phyloP scores from a whole-genome alignment of 2,888 invertebrate genomes.

The Mimumesa dahlbomi region DNA sequence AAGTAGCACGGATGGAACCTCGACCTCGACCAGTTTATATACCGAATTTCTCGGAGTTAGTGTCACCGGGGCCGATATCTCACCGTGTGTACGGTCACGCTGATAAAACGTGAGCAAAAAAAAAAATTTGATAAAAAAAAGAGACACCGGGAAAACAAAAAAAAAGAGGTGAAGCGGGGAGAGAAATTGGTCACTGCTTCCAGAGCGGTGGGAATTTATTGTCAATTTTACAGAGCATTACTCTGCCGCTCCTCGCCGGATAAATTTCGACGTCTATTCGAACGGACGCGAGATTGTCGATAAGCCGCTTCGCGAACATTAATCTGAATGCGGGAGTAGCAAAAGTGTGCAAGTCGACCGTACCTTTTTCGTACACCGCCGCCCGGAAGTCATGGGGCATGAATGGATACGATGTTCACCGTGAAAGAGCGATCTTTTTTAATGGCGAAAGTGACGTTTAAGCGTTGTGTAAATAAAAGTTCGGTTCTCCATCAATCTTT shows the following conservation, averaged over 20 bases:
- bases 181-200: conserved; percentile 20
- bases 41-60: conserved; percentile 10
- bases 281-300: conserved; percentile 54
- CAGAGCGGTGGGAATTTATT: conserved; percentile 52
- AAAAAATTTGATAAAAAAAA: no score
- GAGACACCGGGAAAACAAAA: background rate
- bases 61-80: conserved; percentile 24
- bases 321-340: conserved; percentile 44
- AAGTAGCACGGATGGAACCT: no score
- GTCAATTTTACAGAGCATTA: conserved; percentile 45
- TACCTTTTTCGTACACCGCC: no score
- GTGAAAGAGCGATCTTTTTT: no score
- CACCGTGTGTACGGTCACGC: background rate
- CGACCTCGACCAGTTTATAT: no score
- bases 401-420: no score
- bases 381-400: no score
- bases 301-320: conserved; percentile 58
- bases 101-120: conserved; percentile 6
- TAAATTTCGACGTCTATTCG: conserved; percentile 55
- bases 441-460: no score
- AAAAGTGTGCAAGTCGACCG: background rate
- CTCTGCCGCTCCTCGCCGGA: conserved; percentile 4
- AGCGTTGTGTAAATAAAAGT: no score
- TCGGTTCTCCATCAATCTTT: no score
- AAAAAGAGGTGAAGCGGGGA: background rate